Base-by-base conservation (phyloP, 2,888 invertebrate species). In the Gonocerus acuteangulatus region DNA sequence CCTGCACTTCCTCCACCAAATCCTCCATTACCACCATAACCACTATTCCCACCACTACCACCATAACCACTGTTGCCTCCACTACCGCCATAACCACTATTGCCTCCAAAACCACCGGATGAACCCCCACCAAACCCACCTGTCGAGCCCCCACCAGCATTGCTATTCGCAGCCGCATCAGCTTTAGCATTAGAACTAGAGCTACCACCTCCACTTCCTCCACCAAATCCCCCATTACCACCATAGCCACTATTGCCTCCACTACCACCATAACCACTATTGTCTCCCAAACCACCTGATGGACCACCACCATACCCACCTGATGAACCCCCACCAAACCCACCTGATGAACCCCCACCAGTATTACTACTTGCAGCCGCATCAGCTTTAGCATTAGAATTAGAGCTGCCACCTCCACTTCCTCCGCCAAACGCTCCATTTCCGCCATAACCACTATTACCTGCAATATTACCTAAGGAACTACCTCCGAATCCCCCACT, bases 311-410 rank as follows among this genome's bases (percentile, higher is more conserved):
- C 39, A 15, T 54, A 47, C 16, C 45, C 34, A 21, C 23, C 13
- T 34, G 49, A n/a, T n/a, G n/a, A 48, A 19, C 58, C 22, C 47
- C 62, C 62, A 16, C 47, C 47, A 42, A 42, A 3, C 21, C 49
- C 48, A 19, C 60, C 60, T 4, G 47, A n/a, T n/a, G n/a, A 13
- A 11, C 48, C 34, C 11, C 61, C 45, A 18, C 52, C 11, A 4
- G n/a, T n/a, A n/a, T n/a, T n/a, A n/a, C n/a, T n/a, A n/a, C n/a
- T n/a, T n/a, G n/a, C n/a, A n/a, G n/a, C n/a, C n/a, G 54, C 36
- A 19, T 18, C n/a, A 32, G 51, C 51, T 18, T 32, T 36, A 18
- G 51, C 51, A 51, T 51, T 36, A 32, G 51, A 18, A 34, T 51
- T 16, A 16, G 51, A 32, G 1, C 16, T 51, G 13, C 34, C 32